A percentile compares a stretch with the other conserved stretches of the same genome.
Conservation (phyloP, 2,113 vertebrate genomes). For the Agapornis roseicollis region DNA sequence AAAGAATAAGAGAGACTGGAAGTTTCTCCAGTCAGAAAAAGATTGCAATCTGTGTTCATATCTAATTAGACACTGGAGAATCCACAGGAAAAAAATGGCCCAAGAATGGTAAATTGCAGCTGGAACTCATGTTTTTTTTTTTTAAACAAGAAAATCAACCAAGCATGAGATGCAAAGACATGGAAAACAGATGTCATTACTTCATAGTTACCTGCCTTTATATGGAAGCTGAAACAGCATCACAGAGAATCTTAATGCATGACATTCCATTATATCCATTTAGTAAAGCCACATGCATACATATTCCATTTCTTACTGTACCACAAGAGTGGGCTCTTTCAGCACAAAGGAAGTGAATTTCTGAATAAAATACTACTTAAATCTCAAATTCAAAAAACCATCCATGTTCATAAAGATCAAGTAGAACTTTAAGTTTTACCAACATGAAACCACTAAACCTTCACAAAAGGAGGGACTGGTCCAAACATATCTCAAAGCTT, state of each 20-base stretch:
- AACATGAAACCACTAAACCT: neutral
- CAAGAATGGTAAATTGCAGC: neutral
- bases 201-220: neutral
- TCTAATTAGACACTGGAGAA: neutral
- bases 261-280: neutral
- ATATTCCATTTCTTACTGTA: neutral
- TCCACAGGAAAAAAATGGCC: neutral
- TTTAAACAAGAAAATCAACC: neutral
- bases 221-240: neutral
- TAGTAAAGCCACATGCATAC: neutral
- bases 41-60: neutral
- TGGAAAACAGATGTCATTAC: neutral
- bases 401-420: neutral
- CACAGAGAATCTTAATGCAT: neutral
- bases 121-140: neutral
- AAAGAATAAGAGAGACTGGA: neutral
- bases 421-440: neutral
- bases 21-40: neutral
- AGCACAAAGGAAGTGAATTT: neutral
- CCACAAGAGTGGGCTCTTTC: neutral
- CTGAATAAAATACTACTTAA: neutral
- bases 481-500: neutral
- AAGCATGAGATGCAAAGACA: neutral
- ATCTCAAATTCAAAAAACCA: neutral
- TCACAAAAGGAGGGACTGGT: neutral